A percentile compares a stretch with the other conserved stretches of the same genome.
These are phyloP conservation scores for Agrenia bidenticulata DNA, from an alignment of 2,888 invertebrate species.

Conservation along the genomic window DNA sequence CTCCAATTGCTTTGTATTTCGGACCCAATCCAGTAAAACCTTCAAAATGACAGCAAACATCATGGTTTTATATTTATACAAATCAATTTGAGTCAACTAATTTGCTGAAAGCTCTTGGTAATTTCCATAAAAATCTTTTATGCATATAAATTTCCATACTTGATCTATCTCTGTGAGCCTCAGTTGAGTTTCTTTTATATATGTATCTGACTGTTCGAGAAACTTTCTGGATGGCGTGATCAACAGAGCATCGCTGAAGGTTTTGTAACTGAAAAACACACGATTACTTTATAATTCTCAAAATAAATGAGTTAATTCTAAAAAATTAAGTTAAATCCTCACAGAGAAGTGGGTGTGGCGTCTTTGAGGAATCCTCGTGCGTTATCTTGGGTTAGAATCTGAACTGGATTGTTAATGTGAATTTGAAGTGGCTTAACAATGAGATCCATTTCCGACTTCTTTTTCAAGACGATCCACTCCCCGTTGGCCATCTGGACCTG, in stretches of 20 bases:
- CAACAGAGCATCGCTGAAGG: neutral
- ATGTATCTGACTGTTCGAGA: neutral
- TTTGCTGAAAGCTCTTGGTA: neutral
- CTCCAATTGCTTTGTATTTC: neutral
- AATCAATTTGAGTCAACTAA: neutral
- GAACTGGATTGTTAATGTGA: constrained; percentile 9
- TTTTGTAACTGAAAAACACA: constrained; percentile 4
- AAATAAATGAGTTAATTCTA: neutral
- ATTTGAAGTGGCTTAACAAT: constrained; percentile 14
- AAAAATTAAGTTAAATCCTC: constrained; percentile 2
- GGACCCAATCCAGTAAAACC: neutral
- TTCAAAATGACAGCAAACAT: neutral
- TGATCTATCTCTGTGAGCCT: neutral
- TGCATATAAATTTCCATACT: neutral
- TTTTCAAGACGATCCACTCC: neutral
- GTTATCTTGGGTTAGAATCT: constrained; percentile 12
- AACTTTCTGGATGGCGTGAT: neutral
- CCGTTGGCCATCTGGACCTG: constrained; percentile 1
- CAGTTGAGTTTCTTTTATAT: neutral
- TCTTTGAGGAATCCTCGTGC: neutral
- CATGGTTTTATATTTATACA: neutral
- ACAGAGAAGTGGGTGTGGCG: neutral
- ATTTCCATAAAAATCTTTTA: no score
- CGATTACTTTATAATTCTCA: no score
- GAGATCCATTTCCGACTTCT: constrained; percentile 2